Conservation (phyloP, 1,140 invertebrate species). For the Hetaerina americana region DNA sequence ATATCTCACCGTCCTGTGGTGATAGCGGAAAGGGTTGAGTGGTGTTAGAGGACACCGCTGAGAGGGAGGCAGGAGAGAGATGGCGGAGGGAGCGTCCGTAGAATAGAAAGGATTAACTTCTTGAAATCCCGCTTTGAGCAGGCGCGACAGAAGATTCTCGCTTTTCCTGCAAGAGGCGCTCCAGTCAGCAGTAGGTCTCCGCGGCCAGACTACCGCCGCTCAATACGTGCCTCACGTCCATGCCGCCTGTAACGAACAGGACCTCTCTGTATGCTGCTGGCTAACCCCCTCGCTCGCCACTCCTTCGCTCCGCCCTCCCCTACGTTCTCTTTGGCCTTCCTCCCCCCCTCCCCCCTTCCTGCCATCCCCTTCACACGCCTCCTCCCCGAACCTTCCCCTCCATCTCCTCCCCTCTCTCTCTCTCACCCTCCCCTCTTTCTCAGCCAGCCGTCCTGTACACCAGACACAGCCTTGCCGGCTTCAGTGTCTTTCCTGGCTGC, state of each 20-base stretch:
- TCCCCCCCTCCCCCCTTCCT: too few relatives aligned
- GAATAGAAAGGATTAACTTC: neutral
- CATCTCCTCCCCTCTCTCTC: neutral
- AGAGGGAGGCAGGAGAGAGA: neutral
- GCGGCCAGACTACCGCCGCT: neutral
- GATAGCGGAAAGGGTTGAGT: too few relatives aligned
- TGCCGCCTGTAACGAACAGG: neutral
- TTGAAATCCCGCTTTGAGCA: neutral
- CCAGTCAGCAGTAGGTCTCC: neutral
- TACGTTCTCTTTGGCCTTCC: too few relatives aligned
- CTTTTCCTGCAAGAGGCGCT: neutral
- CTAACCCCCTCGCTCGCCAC: too few relatives aligned
- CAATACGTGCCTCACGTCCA: neutral
- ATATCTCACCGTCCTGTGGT: too few relatives aligned
- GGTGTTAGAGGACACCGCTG: neutral
- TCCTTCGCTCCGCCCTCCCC: too few relatives aligned
- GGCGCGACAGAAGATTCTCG: neutral
- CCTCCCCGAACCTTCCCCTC: too few relatives aligned
- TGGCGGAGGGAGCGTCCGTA: neutral
- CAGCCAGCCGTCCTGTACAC: neutral
- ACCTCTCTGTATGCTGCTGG: too few relatives aligned
- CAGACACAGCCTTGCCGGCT: neutral
- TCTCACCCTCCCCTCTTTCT: neutral
- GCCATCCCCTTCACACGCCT: too few relatives aligned
- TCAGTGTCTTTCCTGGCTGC: neutral